Base-by-base conservation (phyloP, 1,140 invertebrate genomes). In the Lucilia sericata region DNA sequence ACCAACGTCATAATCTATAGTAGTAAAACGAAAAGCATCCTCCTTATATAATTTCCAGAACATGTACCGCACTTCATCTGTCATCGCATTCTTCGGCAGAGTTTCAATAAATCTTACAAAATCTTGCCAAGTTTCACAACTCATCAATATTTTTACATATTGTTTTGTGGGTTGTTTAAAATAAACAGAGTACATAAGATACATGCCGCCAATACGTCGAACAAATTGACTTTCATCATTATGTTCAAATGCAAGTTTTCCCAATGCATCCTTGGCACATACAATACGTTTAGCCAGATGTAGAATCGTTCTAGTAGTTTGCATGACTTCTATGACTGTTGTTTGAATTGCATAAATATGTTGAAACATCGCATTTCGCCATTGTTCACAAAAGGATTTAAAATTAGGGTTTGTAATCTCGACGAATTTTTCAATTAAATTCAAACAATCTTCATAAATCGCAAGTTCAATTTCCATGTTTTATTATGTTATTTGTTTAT, bases 121-220 rank as follows among this genome's bases (percentile, higher is more conserved):
- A 0, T 84, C 82, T 47, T 86, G 78, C 88, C 88, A 90, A 0
- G 88, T 88, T 14, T 84, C 19, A 1, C 84, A 83, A 2, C 86
- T 86, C 0, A 87, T 85, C 9, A 89, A 85, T 47, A 90, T 88
- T 75, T 88, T 90, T 2, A 87, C 82, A 81, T 86, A 90, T 12
- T 85, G 80, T 19, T 87, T 85, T 8, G 89, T 90, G 2, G 89
- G 89, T 75, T 90, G 89, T 78, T 90, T 89, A 82, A 90, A 86
- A 76, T 88, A 90, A 19, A 90, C 87, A 13, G 84, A 85, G 76
- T 90, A 88, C 0, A 90, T 74, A 19, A 90, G 47, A 80, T 84
- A 90, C 25, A 90, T 81, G 2, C 82, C 88, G 0, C 87, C 88
- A 75, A 89, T 86, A 34, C 88, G 85, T 85, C 4, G 85, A 5